Percentiles rank a stretch among this genome's conserved stretches.
These are phyloP conservation scores for Hypothenemus hampei DNA, from an alignment of 1,140 invertebrate species.

Conservation along the genomic window DNA sequence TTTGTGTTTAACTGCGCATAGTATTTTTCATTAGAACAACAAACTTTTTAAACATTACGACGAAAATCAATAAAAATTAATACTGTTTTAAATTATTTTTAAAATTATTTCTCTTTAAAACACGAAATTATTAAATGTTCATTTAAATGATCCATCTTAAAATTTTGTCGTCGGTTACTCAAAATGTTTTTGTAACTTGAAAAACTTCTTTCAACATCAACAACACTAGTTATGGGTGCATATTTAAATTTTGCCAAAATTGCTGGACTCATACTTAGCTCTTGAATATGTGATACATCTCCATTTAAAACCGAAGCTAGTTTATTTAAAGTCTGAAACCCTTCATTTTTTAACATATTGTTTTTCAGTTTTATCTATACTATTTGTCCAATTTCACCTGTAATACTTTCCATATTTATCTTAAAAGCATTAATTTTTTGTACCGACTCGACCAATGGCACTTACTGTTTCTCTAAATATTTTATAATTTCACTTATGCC, in stretches of 20 bases:
- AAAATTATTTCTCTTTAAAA: too few relatives aligned
- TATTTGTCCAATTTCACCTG: not conserved
- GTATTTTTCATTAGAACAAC: too few relatives aligned
- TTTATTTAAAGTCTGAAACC: not conserved
- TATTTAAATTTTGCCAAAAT: not conserved
- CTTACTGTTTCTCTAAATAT: not conserved
- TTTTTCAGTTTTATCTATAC: not conserved
- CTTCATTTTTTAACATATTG: not conserved
- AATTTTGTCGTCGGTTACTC: not conserved
- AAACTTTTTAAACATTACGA: too few relatives aligned
- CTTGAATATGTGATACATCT: not conserved
- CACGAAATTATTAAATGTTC: conserved; percentile 1
- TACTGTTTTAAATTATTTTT: too few relatives aligned
- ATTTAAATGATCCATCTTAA: not conserved
- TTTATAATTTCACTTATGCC: not conserved
- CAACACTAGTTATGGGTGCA: conserved; percentile 4
- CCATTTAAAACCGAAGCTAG: not conserved
- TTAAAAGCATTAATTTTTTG: not conserved
- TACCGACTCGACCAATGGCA: conserved; percentile 1
- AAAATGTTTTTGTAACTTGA: not conserved
- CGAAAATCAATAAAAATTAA: too few relatives aligned
- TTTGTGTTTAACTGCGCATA: too few relatives aligned
- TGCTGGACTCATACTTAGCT: not conserved
- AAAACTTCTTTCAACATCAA: conserved; percentile 1
- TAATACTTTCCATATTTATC: not conserved